Evolutionary conservation across 2,888 invertebrate genomes (phyloP).

Genomic region (Chrysodeixis includens): DNA sequence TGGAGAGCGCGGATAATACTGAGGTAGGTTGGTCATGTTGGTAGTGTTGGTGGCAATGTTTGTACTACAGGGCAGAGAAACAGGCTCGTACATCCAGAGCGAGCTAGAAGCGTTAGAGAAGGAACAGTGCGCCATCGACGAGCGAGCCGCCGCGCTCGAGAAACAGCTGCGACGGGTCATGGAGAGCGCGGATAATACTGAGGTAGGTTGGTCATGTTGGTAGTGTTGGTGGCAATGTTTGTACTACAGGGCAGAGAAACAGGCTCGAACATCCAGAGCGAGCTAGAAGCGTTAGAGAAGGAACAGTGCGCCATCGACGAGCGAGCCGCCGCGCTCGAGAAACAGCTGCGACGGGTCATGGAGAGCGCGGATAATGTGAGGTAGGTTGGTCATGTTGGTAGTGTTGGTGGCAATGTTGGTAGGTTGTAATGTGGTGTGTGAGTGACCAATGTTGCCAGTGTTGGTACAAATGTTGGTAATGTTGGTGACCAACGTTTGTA

Average conservation of each 20-base stretch:
- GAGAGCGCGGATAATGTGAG: constrained; percentile 83
- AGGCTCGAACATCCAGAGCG: constrained; percentile 96
- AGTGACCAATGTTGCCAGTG: no score
- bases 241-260: constrained; percentile 90
- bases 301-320: constrained; percentile 97
- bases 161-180: constrained; percentile 95
- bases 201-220: no score
- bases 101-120: constrained; percentile 97
- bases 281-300: constrained; percentile 96
- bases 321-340: constrained; percentile 96
- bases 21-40: constrained; percentile 68
- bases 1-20: constrained; percentile 89
- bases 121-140: constrained; percentile 97
- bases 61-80: constrained; percentile 89
- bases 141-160: constrained; percentile 96
- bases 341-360: constrained; percentile 95
- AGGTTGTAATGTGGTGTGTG: no score
- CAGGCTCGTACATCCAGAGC: constrained; percentile 95
- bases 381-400: constrained; percentile 60
- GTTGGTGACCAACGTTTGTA: no score
- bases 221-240: no score
- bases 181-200: constrained; percentile 87
- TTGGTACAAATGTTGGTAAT: no score
- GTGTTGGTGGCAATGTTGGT: no score
- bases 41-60: no score